Percentiles rank a stretch among this genome's conserved stretches.
phyloP scores from a whole-genome alignment of 2,797 vertebrate species.

The Valencia hispanica region DNA sequence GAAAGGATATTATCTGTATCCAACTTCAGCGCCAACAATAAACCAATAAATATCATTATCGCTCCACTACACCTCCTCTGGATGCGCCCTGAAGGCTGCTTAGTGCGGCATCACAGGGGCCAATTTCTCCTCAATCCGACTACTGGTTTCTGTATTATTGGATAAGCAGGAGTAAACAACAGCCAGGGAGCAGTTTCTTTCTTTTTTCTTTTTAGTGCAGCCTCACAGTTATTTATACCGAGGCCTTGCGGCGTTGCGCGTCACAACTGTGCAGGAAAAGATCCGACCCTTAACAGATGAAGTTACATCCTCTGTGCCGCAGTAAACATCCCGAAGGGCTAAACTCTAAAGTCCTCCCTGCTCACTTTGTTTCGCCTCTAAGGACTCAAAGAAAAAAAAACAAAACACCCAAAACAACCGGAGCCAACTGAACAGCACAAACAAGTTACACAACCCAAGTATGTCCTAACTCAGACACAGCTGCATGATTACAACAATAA shows the following conservation, averaged over 20 bases:
- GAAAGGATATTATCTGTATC: constrained; percentile 30
- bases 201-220: constrained; percentile 48
- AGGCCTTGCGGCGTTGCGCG: not conserved
- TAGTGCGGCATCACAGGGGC: not conserved
- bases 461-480: not conserved
- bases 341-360: not conserved
- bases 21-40: constrained; percentile 60
- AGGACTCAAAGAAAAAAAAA: not conserved
- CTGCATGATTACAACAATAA: not conserved
- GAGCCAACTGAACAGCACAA: not conserved
- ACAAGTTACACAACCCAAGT: not conserved
- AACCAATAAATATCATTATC: constrained; percentile 60
- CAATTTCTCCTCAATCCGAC: not conserved
- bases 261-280: not conserved
- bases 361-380: not conserved
- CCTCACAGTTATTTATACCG: constrained; percentile 49
- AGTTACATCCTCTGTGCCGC: constrained; percentile 40
- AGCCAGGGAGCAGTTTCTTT: too few species aligned
- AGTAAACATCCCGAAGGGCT: constrained; percentile 18
- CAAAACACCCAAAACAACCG: not conserved
- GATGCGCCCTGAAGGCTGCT: not conserved
- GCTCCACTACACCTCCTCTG: not conserved
- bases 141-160: not conserved
- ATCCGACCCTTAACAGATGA: constrained; percentile 27
- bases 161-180: not conserved